A percentile compares a stretch with the other conserved stretches of the same genome.
These are phyloP conservation scores for Acrocephalus kingi DNA, from an alignment of 2,113 vertebrate genomes.

Conservation along the genomic window DNA sequence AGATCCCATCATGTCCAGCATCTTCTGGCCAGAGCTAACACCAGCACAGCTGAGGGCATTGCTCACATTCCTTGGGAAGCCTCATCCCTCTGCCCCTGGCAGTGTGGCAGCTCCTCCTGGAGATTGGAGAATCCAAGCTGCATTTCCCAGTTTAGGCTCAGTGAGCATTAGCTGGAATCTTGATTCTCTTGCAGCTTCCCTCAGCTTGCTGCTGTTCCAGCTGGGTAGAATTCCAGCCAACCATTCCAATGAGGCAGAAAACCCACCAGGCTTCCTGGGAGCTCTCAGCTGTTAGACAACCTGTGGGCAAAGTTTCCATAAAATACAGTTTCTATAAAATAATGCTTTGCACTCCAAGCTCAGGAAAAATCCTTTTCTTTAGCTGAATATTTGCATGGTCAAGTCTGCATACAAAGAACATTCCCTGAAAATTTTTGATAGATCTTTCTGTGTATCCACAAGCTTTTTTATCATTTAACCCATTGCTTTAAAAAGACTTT, in stretches of 20 bases:
- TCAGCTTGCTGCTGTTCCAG: background rate
- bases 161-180: background rate
- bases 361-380: accelerated
- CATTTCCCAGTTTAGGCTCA: background rate
- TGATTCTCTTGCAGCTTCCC: background rate
- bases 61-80: background rate
- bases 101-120: background rate
- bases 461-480: background rate
- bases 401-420: accelerated
- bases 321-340: background rate
- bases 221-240: background rate
- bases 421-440: background rate
- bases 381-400: background rate
- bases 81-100: background rate
- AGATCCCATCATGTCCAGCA: too few relatives aligned
- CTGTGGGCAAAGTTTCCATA: background rate
- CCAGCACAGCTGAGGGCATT: too few relatives aligned
- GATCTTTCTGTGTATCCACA: background rate
- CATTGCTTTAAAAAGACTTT: background rate
- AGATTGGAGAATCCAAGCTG: background rate
- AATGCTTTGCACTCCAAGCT: background rate
- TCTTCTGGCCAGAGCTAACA: too few relatives aligned
- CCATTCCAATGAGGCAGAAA: background rate
- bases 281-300: background rate
- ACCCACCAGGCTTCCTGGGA: background rate